A percentile compares a stretch with the other conserved stretches of the same genome.
Conservation (phyloP, 2,888 invertebrate species). For the Eilema depressum region DNA sequence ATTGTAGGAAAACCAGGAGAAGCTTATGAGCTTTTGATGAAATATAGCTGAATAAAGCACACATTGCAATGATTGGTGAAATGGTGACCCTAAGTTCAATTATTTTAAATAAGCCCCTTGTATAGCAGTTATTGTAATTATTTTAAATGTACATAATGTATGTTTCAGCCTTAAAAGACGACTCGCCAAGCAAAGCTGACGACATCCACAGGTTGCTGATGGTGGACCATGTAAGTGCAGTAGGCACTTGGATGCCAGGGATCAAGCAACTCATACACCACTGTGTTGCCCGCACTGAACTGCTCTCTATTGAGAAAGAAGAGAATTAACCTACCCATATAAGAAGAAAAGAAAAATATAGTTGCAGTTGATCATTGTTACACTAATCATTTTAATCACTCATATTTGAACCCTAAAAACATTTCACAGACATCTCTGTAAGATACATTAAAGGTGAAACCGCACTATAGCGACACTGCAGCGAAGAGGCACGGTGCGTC, state of each 20-base stretch:
- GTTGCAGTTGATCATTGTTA: background rate
- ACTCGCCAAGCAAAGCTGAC: conserved; percentile 83
- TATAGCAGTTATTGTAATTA: background rate
- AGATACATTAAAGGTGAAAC: background rate
- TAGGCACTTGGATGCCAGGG: conserved; percentile 88
- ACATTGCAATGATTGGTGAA: too few relatives aligned
- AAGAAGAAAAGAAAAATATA: background rate
- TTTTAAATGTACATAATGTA: background rate
- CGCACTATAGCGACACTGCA: too few relatives aligned
- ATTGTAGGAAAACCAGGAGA: too few relatives aligned
- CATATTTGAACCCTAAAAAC: background rate
- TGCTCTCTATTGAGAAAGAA: conserved; percentile 77
- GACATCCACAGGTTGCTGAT: conserved; percentile 87
- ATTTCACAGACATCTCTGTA: background rate
- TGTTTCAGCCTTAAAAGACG: conserved; percentile 82
- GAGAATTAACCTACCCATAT: conserved; percentile 27
- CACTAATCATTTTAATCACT: background rate
- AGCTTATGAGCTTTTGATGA: too few relatives aligned
- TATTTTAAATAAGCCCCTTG: too few relatives aligned
- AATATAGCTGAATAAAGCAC: too few relatives aligned
- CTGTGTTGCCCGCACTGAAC: conserved; percentile 75
- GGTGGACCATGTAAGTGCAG: conserved; percentile 86
- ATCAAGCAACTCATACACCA: conserved; percentile 87
- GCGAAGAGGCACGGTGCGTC: too few relatives aligned
- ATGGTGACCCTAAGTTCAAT: too few relatives aligned